phyloP scores from a whole-genome alignment of 2,888 invertebrate species.

The Prenolepis imparis region DNA sequence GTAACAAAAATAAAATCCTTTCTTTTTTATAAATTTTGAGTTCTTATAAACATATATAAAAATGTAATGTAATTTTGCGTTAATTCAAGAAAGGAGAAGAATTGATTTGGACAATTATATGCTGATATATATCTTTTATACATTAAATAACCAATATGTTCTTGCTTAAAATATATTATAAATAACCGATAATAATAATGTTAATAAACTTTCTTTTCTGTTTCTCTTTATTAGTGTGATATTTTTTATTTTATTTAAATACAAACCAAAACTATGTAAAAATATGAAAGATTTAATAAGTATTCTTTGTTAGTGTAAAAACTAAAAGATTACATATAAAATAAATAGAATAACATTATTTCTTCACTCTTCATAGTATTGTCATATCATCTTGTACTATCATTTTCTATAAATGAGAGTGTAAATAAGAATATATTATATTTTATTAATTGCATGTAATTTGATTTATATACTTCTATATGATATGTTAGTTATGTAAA shows the following conservation, averaged over 20 bases:
- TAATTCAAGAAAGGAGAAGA: too few relatives aligned
- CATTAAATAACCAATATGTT: neutral
- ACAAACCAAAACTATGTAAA: neutral
- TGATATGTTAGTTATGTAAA: neutral
- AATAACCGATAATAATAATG: neutral
- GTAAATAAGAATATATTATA: too few relatives aligned
- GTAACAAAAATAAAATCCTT: too few relatives aligned
- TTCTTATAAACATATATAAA: neutral
- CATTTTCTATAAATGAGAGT: too few relatives aligned
- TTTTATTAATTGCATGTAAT: too few relatives aligned
- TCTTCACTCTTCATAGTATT: neutral
- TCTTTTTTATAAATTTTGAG: neutral
- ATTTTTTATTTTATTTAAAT: slow-evolving; percentile 26
- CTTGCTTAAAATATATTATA: neutral
- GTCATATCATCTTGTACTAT: too few relatives aligned
- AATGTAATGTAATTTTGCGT: neutral
- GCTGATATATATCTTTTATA: too few relatives aligned
- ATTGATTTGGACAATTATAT: too few relatives aligned
- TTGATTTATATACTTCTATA: neutral
- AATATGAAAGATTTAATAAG: neutral
- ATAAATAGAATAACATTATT: neutral
- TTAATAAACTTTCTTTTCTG: neutral
- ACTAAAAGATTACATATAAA: neutral
- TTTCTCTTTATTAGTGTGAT: neutral
- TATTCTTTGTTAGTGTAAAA: neutral